Conservation (phyloP, 2,888 invertebrate genomes). For the Ophion obscuratus region DNA sequence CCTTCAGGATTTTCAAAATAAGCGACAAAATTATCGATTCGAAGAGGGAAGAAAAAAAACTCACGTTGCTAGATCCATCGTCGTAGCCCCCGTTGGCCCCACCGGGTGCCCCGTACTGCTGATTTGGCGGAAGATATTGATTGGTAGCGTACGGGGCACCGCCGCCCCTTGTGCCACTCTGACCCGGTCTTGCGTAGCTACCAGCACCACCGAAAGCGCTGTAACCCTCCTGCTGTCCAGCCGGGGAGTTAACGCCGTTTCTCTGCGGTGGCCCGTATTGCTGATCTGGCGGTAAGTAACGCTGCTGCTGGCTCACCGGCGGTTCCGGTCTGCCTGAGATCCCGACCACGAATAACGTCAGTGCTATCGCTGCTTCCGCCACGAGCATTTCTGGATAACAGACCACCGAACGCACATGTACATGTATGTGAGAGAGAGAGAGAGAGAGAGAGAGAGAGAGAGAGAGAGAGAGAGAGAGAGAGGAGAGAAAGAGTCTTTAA, state of each 20-base stretch:
- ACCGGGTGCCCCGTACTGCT: conserved; percentile 76
- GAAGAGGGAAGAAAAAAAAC: conserved; percentile 36
- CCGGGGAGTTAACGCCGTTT: conserved; percentile 59
- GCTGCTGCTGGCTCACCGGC: conserved; percentile 72
- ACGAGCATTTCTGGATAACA: conserved; percentile 66
- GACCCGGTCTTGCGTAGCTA: conserved; percentile 57
- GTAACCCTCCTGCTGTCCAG: conserved; percentile 41
- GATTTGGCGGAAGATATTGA: conserved; percentile 79
- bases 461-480: too few relatives aligned
- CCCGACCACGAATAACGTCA: conserved; percentile 71
- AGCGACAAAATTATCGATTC: neutral
- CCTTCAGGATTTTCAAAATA: neutral
- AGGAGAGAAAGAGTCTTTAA: neutral
- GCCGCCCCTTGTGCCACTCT: conserved; percentile 57
- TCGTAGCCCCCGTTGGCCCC: conserved; percentile 69
- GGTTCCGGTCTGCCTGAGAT: conserved; percentile 76
- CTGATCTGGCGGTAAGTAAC: conserved; percentile 79
- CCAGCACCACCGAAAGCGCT: conserved; percentile 52
- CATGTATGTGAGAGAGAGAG: neutral
- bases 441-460: neutral
- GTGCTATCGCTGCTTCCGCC: conserved; percentile 69
- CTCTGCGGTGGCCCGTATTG: conserved; percentile 76
- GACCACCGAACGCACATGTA: conserved; percentile 1
- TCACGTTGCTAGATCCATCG: conserved; percentile 73
- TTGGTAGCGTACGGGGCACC: conserved; percentile 63